Conservation (phyloP, 1,140 invertebrate species). For the Leptopilina boulardi region DNA sequence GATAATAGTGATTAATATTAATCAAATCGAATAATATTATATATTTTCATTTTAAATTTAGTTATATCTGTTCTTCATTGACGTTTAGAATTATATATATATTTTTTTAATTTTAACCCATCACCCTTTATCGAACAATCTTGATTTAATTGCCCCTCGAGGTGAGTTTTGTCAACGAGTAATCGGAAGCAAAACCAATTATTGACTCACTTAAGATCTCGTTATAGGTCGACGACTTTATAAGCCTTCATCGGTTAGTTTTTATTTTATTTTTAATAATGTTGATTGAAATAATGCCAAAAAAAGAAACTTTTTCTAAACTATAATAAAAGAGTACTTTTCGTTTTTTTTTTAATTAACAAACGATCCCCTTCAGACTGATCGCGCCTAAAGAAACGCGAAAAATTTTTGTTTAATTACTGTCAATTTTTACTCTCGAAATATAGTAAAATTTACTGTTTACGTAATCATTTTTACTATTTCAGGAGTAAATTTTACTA, state of each 20-base stretch:
- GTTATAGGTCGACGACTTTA: background rate
- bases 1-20: no score
- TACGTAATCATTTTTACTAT: no score
- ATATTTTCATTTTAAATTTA: no score
- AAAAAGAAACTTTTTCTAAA: background rate
- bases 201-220: background rate
- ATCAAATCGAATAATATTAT: no score
- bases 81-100: background rate
- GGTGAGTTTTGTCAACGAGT: constrained; percentile 1
- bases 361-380: background rate
- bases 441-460: no score
- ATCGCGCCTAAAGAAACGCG: background rate
- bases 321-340: background rate
- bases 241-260: background rate
- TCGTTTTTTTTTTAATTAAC: background rate
- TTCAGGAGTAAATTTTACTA: no score
- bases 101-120: background rate
- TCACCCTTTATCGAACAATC: background rate
- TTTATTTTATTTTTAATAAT: background rate
- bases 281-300: background rate
- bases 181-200: constrained; percentile 15
- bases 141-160: constrained; percentile 9
- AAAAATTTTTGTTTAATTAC: background rate
- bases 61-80: background rate
- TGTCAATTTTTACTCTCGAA: no score